These are phyloP conservation scores for Drosophila nr. medialis DNA, from an alignment of 2,888 invertebrate species.

Conservation along the genomic window DNA sequence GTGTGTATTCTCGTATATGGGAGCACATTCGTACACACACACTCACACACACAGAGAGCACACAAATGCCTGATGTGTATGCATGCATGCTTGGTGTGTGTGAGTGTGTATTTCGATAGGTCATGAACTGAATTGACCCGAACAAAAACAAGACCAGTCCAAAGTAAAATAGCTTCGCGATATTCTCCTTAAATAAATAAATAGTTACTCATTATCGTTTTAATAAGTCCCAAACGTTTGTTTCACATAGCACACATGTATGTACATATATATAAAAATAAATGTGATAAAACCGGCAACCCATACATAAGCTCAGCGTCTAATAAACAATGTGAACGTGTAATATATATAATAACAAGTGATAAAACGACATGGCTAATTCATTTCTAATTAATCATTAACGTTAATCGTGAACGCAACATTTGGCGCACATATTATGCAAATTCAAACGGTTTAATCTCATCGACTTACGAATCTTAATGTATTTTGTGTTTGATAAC, in stretches of 20 bases:
- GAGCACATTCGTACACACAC: background rate
- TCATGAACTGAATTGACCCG: constrained; percentile 76
- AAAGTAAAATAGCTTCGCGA: constrained; percentile 13
- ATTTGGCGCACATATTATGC: background rate
- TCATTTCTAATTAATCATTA: constrained; percentile 9
- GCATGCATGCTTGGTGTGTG: constrained; percentile 7
- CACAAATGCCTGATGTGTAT: constrained; percentile 6
- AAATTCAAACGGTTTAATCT: constrained; percentile 1
- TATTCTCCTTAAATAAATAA: constrained; percentile 4
- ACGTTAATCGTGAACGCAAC: constrained; percentile 1
- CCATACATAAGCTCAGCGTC: constrained; percentile 9
- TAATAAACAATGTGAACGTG: constrained; percentile 7
- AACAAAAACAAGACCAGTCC: constrained; percentile 36
- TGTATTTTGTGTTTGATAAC: constrained; percentile 2
- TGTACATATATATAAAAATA: constrained; percentile 14
- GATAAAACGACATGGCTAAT: constrained; percentile 22
- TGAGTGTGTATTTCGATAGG: constrained; percentile 60
- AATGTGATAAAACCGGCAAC: constrained; percentile 17
- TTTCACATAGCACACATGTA: constrained; percentile 5
- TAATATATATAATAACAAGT: constrained; percentile 11
- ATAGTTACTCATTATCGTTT: background rate
- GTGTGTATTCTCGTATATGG: background rate
- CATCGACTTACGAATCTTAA: constrained; percentile 2
- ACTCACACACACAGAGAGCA: background rate
- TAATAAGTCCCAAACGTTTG: background rate